These are phyloP conservation scores for Epinephelus coioides DNA, from an alignment of 2,797 vertebrate genomes.

Conservation along the genomic window DNA sequence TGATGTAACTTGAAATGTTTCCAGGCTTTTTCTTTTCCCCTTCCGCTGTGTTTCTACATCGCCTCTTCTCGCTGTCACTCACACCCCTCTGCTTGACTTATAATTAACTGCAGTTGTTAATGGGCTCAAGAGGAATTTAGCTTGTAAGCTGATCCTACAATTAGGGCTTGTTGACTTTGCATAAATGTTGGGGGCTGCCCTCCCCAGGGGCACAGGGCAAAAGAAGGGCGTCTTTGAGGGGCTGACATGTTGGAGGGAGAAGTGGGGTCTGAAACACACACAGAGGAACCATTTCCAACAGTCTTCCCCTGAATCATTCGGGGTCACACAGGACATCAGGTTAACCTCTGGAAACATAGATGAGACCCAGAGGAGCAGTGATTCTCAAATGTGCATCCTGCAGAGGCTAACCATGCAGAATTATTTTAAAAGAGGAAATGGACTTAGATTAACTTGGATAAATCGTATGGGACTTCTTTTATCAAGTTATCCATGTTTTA, in stretches of 20 bases:
- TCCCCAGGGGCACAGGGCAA: conserved; percentile 75
- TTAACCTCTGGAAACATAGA: conserved; percentile 74
- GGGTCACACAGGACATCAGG: conserved; percentile 66
- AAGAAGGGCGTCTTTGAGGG: conserved; percentile 83
- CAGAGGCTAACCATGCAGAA: conserved; percentile 25
- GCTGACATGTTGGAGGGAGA: conserved; percentile 70
- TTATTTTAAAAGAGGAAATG: conserved; percentile 38
- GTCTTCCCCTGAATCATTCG: conserved; percentile 60
- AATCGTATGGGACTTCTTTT: not conserved
- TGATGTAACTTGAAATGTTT: conserved; percentile 67
- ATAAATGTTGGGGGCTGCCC: conserved; percentile 82
- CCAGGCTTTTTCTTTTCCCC: conserved; percentile 12
- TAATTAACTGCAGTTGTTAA: conserved; percentile 87
- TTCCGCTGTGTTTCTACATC: conserved; percentile 45
- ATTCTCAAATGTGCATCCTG: conserved; percentile 43
- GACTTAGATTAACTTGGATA: not conserved
- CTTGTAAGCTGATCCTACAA: conserved; percentile 86
- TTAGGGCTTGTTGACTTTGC: conserved; percentile 89
- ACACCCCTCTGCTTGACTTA: conserved; percentile 59
- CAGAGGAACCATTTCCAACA: conserved; percentile 59
- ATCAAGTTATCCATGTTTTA: not conserved
- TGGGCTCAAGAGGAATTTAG: conserved; percentile 84
- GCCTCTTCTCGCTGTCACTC: conserved; percentile 59
- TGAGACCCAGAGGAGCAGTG: conserved; percentile 50
- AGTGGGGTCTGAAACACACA: conserved; percentile 67